Percentiles rank a stretch among this genome's conserved stretches.
These are phyloP conservation scores for Podocnemis expansa DNA, from an alignment of 2,113 vertebrate genomes.

Conservation along the genomic window DNA sequence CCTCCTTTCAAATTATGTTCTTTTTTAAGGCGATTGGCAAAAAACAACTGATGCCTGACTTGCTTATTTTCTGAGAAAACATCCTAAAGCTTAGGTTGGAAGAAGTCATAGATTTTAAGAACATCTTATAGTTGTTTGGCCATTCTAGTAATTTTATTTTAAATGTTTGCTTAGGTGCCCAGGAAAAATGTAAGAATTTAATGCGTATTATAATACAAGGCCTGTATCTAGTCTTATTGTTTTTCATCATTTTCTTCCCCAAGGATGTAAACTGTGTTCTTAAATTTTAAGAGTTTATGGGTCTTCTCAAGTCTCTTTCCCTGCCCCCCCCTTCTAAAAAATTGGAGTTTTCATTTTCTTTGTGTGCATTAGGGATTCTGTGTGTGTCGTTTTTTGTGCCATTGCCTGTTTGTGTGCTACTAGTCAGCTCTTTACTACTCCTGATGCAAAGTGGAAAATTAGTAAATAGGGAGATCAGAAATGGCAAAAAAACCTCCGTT, in stretches of 20 bases:
- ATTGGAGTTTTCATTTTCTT: background rate
- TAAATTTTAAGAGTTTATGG: background rate
- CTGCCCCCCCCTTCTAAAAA: background rate
- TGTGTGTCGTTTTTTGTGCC: background rate
- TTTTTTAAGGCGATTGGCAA: background rate
- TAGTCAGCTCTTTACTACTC: background rate
- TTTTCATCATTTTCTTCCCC: background rate
- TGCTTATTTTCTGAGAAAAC: background rate
- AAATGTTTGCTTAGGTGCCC: background rate
- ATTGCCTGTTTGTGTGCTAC: background rate
- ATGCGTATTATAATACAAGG: background rate
- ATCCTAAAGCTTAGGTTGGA: background rate
- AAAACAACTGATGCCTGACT: background rate
- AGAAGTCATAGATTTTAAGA: background rate
- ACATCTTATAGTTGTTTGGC: background rate
- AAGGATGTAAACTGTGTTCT: background rate
- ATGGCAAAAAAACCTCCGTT: background rate
- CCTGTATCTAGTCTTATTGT: background rate
- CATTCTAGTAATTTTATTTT: background rate
- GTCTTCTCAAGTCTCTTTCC: background rate
- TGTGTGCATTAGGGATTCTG: background rate
- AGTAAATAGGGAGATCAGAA: background rate
- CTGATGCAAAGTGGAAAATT: background rate
- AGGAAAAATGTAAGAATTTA: background rate
- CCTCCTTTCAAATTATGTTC: background rate